These are phyloP conservation scores for Bolinopsis microptera DNA, from an alignment of 37 sponge, comb jelly and placozoan species.

Conservation along the genomic window DNA sequence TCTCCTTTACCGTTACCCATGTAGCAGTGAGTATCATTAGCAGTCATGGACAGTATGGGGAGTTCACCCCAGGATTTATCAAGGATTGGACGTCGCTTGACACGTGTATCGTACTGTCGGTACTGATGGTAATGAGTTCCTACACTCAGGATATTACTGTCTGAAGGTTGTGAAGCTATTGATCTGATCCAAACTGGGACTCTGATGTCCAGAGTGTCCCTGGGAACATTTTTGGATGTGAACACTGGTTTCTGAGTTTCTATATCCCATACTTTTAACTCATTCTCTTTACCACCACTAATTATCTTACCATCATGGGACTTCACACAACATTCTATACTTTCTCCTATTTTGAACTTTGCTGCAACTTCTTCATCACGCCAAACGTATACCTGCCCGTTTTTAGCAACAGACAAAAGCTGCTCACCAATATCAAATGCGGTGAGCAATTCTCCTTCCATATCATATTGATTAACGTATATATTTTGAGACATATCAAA, in stretches of 20 bases:
- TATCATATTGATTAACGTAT: conserved; percentile 50
- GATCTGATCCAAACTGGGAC: conserved; percentile 58
- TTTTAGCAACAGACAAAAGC: conserved; percentile 1
- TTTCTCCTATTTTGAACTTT: conserved; percentile 36
- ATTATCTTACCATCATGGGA: neutral
- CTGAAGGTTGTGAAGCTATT: neutral
- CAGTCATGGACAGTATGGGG: neutral
- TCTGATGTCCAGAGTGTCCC: conserved; percentile 24
- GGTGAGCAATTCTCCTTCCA: conserved; percentile 28
- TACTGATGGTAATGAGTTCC: conserved; percentile 46
- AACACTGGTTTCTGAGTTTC: conserved; percentile 52
- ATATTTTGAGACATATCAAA: conserved; percentile 27
- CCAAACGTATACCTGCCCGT: conserved; percentile 32
- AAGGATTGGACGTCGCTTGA: conserved; percentile 5
- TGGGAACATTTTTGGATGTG: conserved; percentile 41
- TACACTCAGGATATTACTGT: conserved; percentile 19
- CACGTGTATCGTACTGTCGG: neutral
- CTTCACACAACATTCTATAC: neutral
- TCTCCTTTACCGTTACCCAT: conserved; percentile 53
- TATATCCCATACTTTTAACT: conserved; percentile 58
- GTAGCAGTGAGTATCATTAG: neutral
- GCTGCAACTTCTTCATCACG: conserved; percentile 32
- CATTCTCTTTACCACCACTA: conserved; percentile 46
- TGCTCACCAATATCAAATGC: conserved; percentile 35
- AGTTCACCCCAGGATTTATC: conserved; percentile 38